Conservation (phyloP, 1,140 invertebrate species). For the Drosophila persimilis region DNA sequence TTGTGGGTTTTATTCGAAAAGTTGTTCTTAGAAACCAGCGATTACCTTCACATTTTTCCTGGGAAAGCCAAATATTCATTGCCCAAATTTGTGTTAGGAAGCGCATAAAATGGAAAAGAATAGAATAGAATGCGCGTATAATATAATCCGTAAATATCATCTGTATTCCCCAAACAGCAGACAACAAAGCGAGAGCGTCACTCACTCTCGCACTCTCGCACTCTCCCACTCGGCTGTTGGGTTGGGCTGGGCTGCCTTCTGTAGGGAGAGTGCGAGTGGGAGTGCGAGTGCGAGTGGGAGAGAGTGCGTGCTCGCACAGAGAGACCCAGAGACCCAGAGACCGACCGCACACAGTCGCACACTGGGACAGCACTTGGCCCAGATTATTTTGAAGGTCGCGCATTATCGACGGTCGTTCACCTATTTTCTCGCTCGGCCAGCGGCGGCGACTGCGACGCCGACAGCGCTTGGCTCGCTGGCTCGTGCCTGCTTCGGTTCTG, state of each 20-base stretch:
- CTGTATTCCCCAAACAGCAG: slow-evolving; percentile 48
- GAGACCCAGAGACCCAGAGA: slow-evolving; percentile 11
- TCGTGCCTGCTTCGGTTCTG: slow-evolving; percentile 26
- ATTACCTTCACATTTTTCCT: no score
- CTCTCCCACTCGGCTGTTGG: no score
- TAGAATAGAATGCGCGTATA: no score
- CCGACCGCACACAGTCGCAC: slow-evolving; percentile 19
- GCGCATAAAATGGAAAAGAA: background rate
- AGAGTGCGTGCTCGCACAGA: slow-evolving; percentile 35
- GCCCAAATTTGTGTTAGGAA: slow-evolving; percentile 17
- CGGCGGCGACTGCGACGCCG: slow-evolving; percentile 16
- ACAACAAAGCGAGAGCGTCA: slow-evolving; percentile 31
- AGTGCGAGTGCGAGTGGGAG: slow-evolving; percentile 24
- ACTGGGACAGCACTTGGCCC: slow-evolving; percentile 81
- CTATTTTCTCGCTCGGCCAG: slow-evolving; percentile 63
- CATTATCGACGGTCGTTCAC: slow-evolving; percentile 82
- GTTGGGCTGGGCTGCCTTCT: background rate
- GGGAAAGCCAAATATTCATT: background rate
- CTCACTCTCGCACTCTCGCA: background rate
- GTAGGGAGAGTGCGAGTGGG: slow-evolving; percentile 1
- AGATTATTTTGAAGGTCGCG: slow-evolving; percentile 83
- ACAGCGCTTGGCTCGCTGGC: slow-evolving; percentile 27
- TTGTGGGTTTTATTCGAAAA: no score
- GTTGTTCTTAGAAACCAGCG: no score
- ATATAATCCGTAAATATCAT: slow-evolving; percentile 34